Base-by-base conservation (phyloP, 2,888 invertebrate genomes). In the Biston stratarius region DNA sequence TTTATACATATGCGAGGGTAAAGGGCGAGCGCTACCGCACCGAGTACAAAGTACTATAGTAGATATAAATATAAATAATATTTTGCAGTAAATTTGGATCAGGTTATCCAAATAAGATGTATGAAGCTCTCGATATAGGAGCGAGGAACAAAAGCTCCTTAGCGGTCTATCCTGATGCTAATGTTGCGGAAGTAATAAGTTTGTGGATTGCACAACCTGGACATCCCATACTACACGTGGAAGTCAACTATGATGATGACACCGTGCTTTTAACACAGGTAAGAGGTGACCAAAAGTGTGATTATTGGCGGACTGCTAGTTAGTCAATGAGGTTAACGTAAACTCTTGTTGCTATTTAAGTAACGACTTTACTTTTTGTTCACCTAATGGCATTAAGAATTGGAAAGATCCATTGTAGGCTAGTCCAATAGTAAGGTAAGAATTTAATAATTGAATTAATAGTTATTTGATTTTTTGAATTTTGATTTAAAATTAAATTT, bases 71-170 rank as follows among this genome's bases (percentile, higher is more conserved):
- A 52, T 14, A 14, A 38, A 1, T 45, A 34, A 24, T 52, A 14
- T 6, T 51, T 70, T 72, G 38, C 74, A 94, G 94, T 60, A 74
- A 84, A 77, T 92, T 91, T 24, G 66, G 77, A 44, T 91, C 91
- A 8, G 94, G 95, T 0, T 87, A 84, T 15, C 95, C 96, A 0
- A 77, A 86, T 0, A 78, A 90, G 34, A 80, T 96, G 24, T 95
- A 95, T 69, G 70, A 80, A 1, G 87, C 90, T 9, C 86, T 95
- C 0, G 82, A 90, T 48, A 71, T 81, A 57, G 91, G 88, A 10
- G 91, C 91, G 42, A 78, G 59, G 38, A 66, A 74, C 44, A 70
- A 69, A 40, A 81, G 78, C 34, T 68, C 94, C 0, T 67, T 94
- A 10, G 77, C 79, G 0, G 71, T 79, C 0, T 93, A 90, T 65